phyloP scores from a whole-genome alignment of 2,888 invertebrate genomes.

The Apoda limacodes region DNA sequence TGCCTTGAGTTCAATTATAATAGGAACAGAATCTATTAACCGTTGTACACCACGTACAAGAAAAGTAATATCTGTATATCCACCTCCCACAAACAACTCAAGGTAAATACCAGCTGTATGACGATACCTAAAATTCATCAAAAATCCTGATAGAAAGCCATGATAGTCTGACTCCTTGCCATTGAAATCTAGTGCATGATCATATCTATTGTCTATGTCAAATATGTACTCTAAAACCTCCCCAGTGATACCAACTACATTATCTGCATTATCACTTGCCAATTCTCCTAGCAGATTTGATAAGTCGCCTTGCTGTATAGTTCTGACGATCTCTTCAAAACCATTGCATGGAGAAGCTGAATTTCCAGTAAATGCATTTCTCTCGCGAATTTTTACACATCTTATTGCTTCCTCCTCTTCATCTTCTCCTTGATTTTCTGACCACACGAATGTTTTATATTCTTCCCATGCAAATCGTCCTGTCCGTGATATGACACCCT shows the following conservation, averaged over 20 bases:
- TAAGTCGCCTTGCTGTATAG: background rate
- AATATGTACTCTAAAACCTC: background rate
- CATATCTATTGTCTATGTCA: too few species aligned
- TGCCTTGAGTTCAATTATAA: constrained; percentile 3
- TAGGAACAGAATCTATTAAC: constrained; percentile 1
- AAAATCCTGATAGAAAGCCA: constrained; percentile 1
- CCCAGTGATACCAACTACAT: background rate
- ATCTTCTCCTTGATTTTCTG: too few species aligned
- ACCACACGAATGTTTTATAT: too few species aligned
- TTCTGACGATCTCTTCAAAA: background rate
- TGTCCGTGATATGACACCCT: too few species aligned
- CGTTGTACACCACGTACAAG: constrained; percentile 1
- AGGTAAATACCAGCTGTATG: background rate
- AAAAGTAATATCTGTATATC: constrained; percentile 2
- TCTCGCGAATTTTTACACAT: too few species aligned
- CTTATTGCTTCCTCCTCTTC: too few species aligned
- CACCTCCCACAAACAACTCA: constrained; percentile 1
- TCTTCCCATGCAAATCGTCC: too few species aligned
- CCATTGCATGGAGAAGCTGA: too few species aligned
- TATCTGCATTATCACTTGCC: background rate
- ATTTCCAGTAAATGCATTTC: too few species aligned
- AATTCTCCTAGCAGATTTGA: background rate
- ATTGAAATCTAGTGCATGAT: background rate
- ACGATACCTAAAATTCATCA: constrained; percentile 1
- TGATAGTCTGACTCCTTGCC: background rate